These are phyloP conservation scores for Creontiades dilutus DNA, from an alignment of 2,888 invertebrate genomes.

Conservation along the genomic window DNA sequence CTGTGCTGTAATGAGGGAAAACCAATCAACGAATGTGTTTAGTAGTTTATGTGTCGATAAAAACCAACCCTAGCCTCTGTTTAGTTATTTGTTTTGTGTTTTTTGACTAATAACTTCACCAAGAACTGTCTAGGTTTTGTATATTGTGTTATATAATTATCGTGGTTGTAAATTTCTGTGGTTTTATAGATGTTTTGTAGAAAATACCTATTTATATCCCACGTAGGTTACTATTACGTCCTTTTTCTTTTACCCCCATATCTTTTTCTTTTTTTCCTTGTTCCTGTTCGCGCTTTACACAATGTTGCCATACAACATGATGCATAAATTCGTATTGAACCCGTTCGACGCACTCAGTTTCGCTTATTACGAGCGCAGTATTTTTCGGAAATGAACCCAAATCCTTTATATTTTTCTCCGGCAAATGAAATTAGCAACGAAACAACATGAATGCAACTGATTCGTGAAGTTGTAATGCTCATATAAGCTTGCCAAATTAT, in stretches of 20 bases:
- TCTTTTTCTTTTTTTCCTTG: background rate
- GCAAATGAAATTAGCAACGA: conserved; percentile 11
- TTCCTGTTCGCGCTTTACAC: conserved; percentile 63
- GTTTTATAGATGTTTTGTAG: conserved; percentile 36
- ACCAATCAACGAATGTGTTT: conserved; percentile 21
- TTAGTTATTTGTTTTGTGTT: conserved; percentile 24
- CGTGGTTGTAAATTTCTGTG: conserved; percentile 38
- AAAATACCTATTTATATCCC: conserved; percentile 8
- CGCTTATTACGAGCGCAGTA: background rate
- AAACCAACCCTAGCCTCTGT: conserved; percentile 11
- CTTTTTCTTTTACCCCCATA: background rate
- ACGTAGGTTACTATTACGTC: background rate
- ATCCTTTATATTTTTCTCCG: conserved; percentile 4
- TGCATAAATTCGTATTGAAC: conserved; percentile 11
- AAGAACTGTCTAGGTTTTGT: conserved; percentile 37
- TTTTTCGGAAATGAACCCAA: conserved; percentile 2
- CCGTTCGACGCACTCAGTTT: background rate
- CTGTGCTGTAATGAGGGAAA: background rate
- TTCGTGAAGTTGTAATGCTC: conserved; percentile 66
- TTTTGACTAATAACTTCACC: conserved; percentile 16
- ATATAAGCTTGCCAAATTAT: conserved; percentile 74
- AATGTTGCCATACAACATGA: conserved; percentile 70
- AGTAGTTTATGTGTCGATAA: conserved; percentile 38
- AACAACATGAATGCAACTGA: conserved; percentile 54
- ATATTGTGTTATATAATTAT: conserved; percentile 57